These are phyloP conservation scores for Plutella xylostella DNA, from an alignment of 2,888 invertebrate species.

Conservation along the genomic window DNA sequence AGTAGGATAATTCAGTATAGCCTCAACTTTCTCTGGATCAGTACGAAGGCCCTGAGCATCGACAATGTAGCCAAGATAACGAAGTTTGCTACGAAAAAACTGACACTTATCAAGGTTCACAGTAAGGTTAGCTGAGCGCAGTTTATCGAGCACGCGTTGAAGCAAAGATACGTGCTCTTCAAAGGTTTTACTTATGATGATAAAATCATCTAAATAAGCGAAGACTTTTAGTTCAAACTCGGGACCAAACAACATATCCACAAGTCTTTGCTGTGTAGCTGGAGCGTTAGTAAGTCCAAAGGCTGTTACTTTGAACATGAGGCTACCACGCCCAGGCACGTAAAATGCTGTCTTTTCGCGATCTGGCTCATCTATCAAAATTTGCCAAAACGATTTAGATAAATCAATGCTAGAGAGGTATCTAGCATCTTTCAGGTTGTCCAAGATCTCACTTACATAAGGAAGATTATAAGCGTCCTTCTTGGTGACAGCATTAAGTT, in stretches of 20 bases:
- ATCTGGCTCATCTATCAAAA: constrained; percentile 10
- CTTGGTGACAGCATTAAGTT: constrained; percentile 12
- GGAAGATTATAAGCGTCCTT: constrained; percentile 3
- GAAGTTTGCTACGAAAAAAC: constrained; percentile 6
- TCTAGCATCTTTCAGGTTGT: constrained; percentile 14
- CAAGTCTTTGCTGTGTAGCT: constrained; percentile 22
- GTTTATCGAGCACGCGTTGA: constrained; percentile 15
- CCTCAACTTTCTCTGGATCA: constrained; percentile 22
- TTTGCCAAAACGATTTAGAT: constrained; percentile 7
- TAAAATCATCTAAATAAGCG: constrained; percentile 20
- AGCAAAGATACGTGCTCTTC: constrained; percentile 20
- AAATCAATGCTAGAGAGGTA: constrained; percentile 9
- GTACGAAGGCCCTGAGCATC: constrained; percentile 21
- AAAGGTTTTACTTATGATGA: constrained; percentile 16
- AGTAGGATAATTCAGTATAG: constrained; percentile 19
- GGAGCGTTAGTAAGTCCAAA: constrained; percentile 20
- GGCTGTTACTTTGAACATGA: not conserved
- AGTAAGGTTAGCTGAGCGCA: constrained; percentile 17
- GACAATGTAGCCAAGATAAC: constrained; percentile 19
- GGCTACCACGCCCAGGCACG: constrained; percentile 8
- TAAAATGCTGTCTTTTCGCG: constrained; percentile 14
- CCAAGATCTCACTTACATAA: constrained; percentile 7
- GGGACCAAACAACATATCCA: constrained; percentile 16
- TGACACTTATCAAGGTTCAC: constrained; percentile 16
- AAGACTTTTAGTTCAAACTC: constrained; percentile 20